Percentiles rank a stretch among this genome's conserved stretches.
These are phyloP conservation scores for Lacanobia oleracea DNA, from an alignment of 2,888 invertebrate genomes.

Conservation along the genomic window DNA sequence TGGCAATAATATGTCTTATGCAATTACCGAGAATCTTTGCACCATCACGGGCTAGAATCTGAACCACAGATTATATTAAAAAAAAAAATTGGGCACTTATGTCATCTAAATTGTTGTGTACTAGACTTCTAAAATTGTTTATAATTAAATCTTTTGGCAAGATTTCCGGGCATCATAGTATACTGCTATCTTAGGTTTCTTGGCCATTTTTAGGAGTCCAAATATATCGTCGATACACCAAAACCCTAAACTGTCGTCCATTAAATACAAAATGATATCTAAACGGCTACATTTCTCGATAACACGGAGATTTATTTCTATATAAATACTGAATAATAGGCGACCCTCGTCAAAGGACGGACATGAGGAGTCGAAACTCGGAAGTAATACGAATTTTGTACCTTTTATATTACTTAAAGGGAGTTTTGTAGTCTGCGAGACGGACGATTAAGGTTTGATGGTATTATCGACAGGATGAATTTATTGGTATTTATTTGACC, in stretches of 20 bases:
- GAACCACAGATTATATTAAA: no score
- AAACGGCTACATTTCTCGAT: slow-evolving; percentile 49
- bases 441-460: slow-evolving; percentile 51
- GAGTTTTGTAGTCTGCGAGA: slow-evolving; percentile 52
- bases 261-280: slow-evolving; percentile 55
- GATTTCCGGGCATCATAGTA: not conserved
- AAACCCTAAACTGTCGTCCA: slow-evolving; percentile 39
- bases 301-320: slow-evolving; percentile 66
- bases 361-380: slow-evolving; percentile 66
- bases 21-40: not conserved
- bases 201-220: not conserved
- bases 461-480: slow-evolving; percentile 34
- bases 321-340: slow-evolving; percentile 70
- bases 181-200: not conserved
- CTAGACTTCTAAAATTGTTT: no score
- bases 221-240: slow-evolving; percentile 10
- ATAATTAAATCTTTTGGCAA: slow-evolving; percentile 14
- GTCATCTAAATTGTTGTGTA: no score
- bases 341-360: slow-evolving; percentile 69
- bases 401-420: slow-evolving; percentile 59
- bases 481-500: slow-evolving; percentile 38
- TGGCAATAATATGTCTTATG: no score
- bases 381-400: slow-evolving; percentile 64
- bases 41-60: no score
- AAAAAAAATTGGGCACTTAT: no score